These are phyloP conservation scores for Nasonovia ribisnigri DNA, from an alignment of 2,888 invertebrate species.

Conservation along the genomic window DNA sequence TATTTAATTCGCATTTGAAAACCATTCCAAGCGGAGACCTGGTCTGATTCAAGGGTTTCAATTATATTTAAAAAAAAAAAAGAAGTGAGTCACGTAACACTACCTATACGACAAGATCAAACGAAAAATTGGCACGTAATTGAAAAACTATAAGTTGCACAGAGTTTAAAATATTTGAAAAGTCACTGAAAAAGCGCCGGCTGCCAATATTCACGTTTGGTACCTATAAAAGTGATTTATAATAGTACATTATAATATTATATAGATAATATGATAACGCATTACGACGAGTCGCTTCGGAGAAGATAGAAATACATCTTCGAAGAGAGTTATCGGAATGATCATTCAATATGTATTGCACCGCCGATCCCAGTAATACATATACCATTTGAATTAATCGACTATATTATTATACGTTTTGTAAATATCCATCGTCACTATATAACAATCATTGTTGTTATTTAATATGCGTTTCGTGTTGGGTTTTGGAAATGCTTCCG, in stretches of 20 bases:
- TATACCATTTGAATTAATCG: background rate
- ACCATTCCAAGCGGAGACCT: background rate
- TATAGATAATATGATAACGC: background rate
- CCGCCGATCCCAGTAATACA: background rate
- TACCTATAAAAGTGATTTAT: background rate
- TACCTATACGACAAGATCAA: background rate
- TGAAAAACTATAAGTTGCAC: background rate
- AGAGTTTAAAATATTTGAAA: background rate
- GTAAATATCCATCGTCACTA: background rate
- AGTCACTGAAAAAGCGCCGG: background rate
- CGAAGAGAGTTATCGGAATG: background rate
- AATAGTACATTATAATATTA: background rate
- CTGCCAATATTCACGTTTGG: background rate
- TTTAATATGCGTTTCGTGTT: background rate
- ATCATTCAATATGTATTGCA: background rate
- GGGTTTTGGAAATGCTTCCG: background rate
- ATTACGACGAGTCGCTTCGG: background rate
- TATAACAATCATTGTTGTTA: background rate
- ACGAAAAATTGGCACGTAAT: background rate
- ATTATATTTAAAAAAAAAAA: background rate
- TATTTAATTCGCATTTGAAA: background rate
- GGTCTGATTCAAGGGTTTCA: background rate
- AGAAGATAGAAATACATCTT: background rate
- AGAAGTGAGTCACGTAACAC: background rate
- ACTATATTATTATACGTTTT: background rate